Evolutionary conservation across 2,888 invertebrate genomes (phyloP).

Genomic region (Tipula unca): DNA sequence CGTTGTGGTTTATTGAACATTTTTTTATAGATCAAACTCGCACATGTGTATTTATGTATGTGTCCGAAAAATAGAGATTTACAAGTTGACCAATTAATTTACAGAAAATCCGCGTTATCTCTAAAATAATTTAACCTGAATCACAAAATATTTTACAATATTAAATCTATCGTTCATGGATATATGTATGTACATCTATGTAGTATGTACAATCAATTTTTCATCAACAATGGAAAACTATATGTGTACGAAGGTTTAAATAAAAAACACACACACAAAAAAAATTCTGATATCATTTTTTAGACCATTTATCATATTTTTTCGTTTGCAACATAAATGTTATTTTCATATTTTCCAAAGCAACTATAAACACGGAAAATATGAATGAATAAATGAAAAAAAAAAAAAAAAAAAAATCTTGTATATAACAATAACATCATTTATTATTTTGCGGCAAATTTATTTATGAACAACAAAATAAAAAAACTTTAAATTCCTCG

Average conservation of each 20-base stretch:
- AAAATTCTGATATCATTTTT: not conserved
- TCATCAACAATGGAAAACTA: not conserved
- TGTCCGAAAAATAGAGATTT: not conserved
- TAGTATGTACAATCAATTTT: not conserved
- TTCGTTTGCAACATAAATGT: not conserved
- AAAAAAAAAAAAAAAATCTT: not conserved
- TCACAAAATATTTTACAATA: not conserved
- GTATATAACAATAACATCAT: not conserved
- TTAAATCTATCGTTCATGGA: not conserved
- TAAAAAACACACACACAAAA: not conserved
- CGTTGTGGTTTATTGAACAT: too few relatives aligned
- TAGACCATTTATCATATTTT: not conserved
- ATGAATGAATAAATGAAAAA: not conserved
- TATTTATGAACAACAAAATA: not conserved
- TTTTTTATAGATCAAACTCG: too few relatives aligned
- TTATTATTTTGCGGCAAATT: constrained; percentile 14
- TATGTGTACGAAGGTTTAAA: not conserved
- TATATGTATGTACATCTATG: not conserved
- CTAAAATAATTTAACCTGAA: not conserved
- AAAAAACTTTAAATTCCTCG: not conserved
- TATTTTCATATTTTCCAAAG: not conserved
- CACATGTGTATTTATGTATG: not conserved
- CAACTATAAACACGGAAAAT: not conserved
- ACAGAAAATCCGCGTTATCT: not conserved
- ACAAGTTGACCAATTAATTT: not conserved